Conservation (phyloP, 2,113 vertebrate species). For the Polyodon spathula region DNA sequence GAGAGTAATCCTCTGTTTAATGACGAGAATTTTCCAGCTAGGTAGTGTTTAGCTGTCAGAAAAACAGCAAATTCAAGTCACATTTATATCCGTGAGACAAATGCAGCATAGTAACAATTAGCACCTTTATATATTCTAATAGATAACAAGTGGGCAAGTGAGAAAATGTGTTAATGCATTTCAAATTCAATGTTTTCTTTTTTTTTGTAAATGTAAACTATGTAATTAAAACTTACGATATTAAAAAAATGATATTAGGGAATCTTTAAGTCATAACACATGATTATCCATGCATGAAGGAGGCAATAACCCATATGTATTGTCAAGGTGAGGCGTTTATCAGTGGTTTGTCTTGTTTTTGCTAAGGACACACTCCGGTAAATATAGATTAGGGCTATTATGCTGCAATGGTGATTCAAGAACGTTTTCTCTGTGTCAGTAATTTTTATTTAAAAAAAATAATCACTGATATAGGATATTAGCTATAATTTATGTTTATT, state of each 20-base stretch:
- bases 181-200: too few relatives aligned
- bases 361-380: conserved; percentile 84
- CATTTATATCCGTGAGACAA: too few relatives aligned
- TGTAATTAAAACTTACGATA: conserved; percentile 72
- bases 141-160: too few relatives aligned
- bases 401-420: conserved; percentile 73
- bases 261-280: conserved; percentile 85
- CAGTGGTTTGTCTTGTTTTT: conserved; percentile 89
- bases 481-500: conserved; percentile 98
- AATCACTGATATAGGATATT: conserved; percentile 95
- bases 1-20: too few relatives aligned
- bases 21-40: too few relatives aligned
- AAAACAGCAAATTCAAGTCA: too few relatives aligned
- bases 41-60: too few relatives aligned
- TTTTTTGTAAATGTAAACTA: conserved; percentile 52
- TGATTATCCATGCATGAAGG: conserved; percentile 82
- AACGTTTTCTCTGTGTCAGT: conserved; percentile 93
- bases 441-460: conserved; percentile 84
- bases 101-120: too few relatives aligned
- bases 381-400: conserved; percentile 78
- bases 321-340: conserved; percentile 93
- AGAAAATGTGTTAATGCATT: too few relatives aligned
- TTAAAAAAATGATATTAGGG: conserved; percentile 70
- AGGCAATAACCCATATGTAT: conserved; percentile 89
- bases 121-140: too few relatives aligned